These are phyloP conservation scores for Phytoseiulus persimilis DNA, from an alignment of 2,888 invertebrate species.

Conservation along the genomic window DNA sequence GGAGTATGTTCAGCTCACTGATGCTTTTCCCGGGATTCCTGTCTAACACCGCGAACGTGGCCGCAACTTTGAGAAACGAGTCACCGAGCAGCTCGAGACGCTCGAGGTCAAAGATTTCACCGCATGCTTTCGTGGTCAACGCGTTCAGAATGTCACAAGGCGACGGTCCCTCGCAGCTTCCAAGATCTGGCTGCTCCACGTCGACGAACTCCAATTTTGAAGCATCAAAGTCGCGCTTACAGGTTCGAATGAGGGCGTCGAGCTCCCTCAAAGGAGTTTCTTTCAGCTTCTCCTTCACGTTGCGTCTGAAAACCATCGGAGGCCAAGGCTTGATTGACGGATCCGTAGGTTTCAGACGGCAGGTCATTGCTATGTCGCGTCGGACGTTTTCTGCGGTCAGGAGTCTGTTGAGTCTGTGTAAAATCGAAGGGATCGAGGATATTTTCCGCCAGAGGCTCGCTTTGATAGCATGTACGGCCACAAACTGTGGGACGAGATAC, in stretches of 20 bases:
- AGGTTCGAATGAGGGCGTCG: not conserved
- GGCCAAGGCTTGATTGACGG: not conserved
- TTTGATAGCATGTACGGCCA: not conserved
- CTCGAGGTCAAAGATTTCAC: not conserved
- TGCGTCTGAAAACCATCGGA: not conserved
- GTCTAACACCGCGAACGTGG: conserved; percentile 52
- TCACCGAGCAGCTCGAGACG: conserved; percentile 8
- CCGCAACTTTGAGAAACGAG: not conserved
- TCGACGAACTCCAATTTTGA: not conserved
- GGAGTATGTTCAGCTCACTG: conserved; percentile 67
- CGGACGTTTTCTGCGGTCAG: not conserved
- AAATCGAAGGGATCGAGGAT: conserved; percentile 9
- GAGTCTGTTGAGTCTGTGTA: conserved; percentile 7
- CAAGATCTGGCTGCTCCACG: conserved; percentile 7
- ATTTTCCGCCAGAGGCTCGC: conserved; percentile 25
- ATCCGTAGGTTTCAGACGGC: not conserved
- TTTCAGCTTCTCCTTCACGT: not conserved
- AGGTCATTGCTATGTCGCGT: not conserved
- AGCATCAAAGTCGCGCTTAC: not conserved
- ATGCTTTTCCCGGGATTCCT: conserved; percentile 63
- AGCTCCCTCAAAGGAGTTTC: not conserved
- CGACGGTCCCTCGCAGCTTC: not conserved
- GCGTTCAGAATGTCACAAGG: conserved; percentile 9
- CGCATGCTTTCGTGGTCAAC: not conserved
- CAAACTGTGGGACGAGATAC: conserved; percentile 13